Base-by-base conservation (phyloP, 2,113 vertebrate species). In the Pedionomus torquatus region DNA sequence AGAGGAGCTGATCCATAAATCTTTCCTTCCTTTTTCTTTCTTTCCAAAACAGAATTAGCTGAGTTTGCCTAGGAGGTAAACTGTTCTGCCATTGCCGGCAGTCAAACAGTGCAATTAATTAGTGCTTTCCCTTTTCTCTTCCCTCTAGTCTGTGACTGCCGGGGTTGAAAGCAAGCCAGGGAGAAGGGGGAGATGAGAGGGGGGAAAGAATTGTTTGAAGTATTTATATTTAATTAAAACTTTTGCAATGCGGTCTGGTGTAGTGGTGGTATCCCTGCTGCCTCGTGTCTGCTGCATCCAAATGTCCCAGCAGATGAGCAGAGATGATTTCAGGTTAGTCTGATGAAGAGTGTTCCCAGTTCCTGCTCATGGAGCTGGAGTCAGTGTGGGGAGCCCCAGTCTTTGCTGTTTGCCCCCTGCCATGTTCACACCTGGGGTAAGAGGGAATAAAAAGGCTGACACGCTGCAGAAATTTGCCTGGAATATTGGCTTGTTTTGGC, bases 41-140 rank as follows among this genome's bases (percentile, higher is more conserved):
- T 76, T 95, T 97, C 87, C 87, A 95, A 94, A 97, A 87, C 92
- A 96, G 71, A 85, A 90, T 95, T 92, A 97, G 87, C 72, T 74
- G 84, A 94, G 28, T 87, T 97, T 97, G 96, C 97, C 97, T 87
- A 17, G 79, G 77, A 97, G 92, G 90, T 80, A 93, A 95, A 92
- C 72, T 92, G 92, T 70, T 95, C 89, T 96, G 93, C 88, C 77
- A 17, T 77, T 55, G 90, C 94, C 39, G 11, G 52, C 95, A 87
- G 93, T 89, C 97, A 97, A 97, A 95, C 90, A 18, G 49, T 78
- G 83, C 85, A 94, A 95, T 86, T 97, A 96, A 97, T 96, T 97
- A 97, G 77, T 92, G 94, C 89, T 95, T 96, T 92, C 80, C 93
- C 58, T 89, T 90, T 84, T 91, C 93, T 94, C 43, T 84, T 95